Base-by-base conservation (phyloP, 2,113 vertebrate species). In the Camarhynchus parvulus region DNA sequence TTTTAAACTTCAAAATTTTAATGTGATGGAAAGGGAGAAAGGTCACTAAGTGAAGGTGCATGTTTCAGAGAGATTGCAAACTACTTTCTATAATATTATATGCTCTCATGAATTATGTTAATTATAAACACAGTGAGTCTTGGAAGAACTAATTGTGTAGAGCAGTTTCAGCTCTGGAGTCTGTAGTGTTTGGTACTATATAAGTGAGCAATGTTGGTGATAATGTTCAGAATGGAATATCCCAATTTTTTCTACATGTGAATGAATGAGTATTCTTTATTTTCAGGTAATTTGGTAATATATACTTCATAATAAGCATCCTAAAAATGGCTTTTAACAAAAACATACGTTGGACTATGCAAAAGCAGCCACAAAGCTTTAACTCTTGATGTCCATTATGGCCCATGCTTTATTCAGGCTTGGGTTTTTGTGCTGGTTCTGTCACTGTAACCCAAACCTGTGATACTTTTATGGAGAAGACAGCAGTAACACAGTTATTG, bases 401-500 rank as follows among this genome's bases (percentile, higher is more conserved):
- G 27, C 50, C 31, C 8, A 7, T 56, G n/a, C 41, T 78, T 83
- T 56, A 10, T 56, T 91, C 47, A 84, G 19, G 22, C 7, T 82
- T 41, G n/a, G 58, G 14, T 69, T 93, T 67, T 7, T 90, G 46
- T 77, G 33, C 61, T 87, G 68, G 27, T 88, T 81, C 62, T 52
- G 35, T 35, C 52, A 55, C 52, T 68, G 62, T 28, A 85, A 79
- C 22, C 39, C 35, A 81, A 66, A 78, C 7, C 35, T 61, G 44
- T 37, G 39, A 33, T 31, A n/a, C 14, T 39, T 70, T 7, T 41
- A 30, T 25, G 21, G 41, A 79, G 21, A 82, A 79, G 31, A 33
- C 7, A 62, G 5, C 4, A 1, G 14, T 52, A 69, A 73, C n/a
- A 58, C 27, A 66, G 30, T 30, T 28, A 64, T 0, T 2, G 0